A percentile compares a stretch with the other conserved stretches of the same genome.
phyloP scores from a whole-genome alignment of 1,140 invertebrate genomes.

The Oppia nitens region DNA sequence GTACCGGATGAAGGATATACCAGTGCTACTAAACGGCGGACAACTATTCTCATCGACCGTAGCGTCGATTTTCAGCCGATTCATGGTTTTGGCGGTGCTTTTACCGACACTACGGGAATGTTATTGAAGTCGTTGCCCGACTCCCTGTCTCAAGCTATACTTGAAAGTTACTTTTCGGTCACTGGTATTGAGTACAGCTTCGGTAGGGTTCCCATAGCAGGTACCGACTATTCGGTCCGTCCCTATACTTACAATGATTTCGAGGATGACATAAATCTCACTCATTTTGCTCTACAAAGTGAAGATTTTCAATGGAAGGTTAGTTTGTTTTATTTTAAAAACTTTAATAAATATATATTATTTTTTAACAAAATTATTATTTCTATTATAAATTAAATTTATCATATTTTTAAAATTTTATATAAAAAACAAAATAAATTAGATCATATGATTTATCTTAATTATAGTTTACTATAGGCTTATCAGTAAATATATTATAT shows the following conservation, averaged over 20 bases:
- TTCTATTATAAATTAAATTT: no score
- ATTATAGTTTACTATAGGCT: no score
- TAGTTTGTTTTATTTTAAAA: conserved; percentile 18
- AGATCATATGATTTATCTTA: no score
- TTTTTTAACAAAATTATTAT: no score
- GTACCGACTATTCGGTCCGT: conserved; percentile 56
- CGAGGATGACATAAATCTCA: conserved; percentile 40
- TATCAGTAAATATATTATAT: no score
- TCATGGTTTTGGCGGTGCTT: conserved; percentile 66
- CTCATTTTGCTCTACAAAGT: conserved; percentile 42
- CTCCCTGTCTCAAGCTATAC: conserved; percentile 33
- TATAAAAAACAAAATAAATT: no score
- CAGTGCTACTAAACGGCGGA: no score
- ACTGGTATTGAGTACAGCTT: conserved; percentile 48
- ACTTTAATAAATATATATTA: no score
- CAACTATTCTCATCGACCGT: conserved; percentile 20
- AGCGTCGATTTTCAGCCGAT: conserved; percentile 28
- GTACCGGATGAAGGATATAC: no score
- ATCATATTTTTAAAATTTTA: no score
- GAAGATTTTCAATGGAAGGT: conserved; percentile 50
- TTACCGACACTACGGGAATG: conserved; percentile 63
- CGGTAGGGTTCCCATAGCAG: conserved; percentile 60
- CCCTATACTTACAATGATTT: conserved; percentile 46
- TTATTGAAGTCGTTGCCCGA: conserved; percentile 45
- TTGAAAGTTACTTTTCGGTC: conserved; percentile 4